Evolutionary conservation across 2,888 invertebrate genomes (phyloP), one percentile per base, ranked within the genome.

Genomic region (Hirtodrosophila alboralis): DNA sequence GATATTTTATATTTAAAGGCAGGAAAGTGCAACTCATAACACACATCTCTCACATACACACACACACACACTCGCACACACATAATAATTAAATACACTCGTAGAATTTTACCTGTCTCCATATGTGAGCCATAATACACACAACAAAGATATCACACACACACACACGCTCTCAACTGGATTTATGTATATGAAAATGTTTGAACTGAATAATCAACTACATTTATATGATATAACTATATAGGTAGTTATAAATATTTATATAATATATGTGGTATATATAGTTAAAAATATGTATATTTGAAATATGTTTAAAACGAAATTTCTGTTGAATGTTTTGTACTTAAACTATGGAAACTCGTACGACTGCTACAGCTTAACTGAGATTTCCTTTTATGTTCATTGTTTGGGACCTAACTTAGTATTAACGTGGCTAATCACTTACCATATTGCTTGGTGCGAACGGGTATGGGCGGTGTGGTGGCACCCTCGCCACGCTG

Each of bases 391-490:
- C 16, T 38, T 30, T 43, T n/a, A 44, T 3, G 23, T 23, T 23
- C 23, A 23, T 23, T 23, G 8, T 30, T n/a, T 8, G 41, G 41
- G 40, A 53, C 62, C 52, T 83, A 72, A 61, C 72, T 66, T 79
- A 84, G 37, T 31, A 48, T 38, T 53, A 16, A 18, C 36, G 9
- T 7, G n/a, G 14, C 16, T 38, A 30, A 38, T 34, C 31, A 92
- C 98, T 96, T 96, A 98, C 98, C 97, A 93, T 97, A 98, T 94
- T 97, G 97, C 91, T 97, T 97, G 47, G 99, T 99, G 92, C 96
- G 94, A 83, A 97, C 97, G 74, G 97, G 96, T 75, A 98, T 95
- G 9, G 97, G 96, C 30, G 97, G 97, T 10, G 98, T 98, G 51
- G 97, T 96, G 26, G 98, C 98, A 10, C 98, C 98, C 91, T 97